These are phyloP conservation scores for Rhingia rostrata DNA, from an alignment of 2,888 invertebrate genomes.

Conservation along the genomic window DNA sequence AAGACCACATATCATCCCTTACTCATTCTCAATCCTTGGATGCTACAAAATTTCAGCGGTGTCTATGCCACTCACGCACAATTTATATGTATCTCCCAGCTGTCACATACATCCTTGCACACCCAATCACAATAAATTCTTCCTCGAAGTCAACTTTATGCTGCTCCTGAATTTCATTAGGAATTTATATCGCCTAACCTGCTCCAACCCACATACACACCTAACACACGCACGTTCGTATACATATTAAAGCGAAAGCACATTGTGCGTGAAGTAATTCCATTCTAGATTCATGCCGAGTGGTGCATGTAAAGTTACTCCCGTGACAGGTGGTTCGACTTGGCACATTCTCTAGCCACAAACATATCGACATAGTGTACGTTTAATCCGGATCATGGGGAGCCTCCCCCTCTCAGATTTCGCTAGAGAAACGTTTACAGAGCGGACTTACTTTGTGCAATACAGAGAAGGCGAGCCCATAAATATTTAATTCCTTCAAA, in stretches of 20 bases:
- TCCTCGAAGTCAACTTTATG: slow-evolving; percentile 42
- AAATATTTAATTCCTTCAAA: slow-evolving; percentile 70
- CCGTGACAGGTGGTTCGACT: slow-evolving; percentile 60
- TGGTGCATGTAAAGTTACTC: slow-evolving; percentile 53
- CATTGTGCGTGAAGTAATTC: slow-evolving; percentile 69
- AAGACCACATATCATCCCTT: too few species aligned
- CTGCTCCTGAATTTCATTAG: slow-evolving; percentile 34
- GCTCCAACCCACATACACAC: background rate
- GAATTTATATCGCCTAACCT: background rate
- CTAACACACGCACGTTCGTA: slow-evolving; percentile 1
- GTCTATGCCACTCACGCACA: background rate
- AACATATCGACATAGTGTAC: slow-evolving; percentile 1
- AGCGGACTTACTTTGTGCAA: slow-evolving; percentile 15
- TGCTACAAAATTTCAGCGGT: background rate
- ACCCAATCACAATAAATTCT: slow-evolving; percentile 62
- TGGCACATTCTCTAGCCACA: slow-evolving; percentile 37
- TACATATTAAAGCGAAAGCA: slow-evolving; percentile 28
- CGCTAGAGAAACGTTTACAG: slow-evolving; percentile 28
- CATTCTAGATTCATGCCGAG: slow-evolving; percentile 67
- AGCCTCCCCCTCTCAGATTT: slow-evolving; percentile 18
- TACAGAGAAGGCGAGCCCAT: slow-evolving; percentile 32
- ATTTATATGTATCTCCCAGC: slow-evolving; percentile 14
- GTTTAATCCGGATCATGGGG: background rate
- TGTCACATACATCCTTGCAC: slow-evolving; percentile 45
- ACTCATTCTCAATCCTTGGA: background rate